A percentile compares a stretch with the other conserved stretches of the same genome.
Conservation (phyloP, 2,113 vertebrate species). For the Canis aureus region DNA sequence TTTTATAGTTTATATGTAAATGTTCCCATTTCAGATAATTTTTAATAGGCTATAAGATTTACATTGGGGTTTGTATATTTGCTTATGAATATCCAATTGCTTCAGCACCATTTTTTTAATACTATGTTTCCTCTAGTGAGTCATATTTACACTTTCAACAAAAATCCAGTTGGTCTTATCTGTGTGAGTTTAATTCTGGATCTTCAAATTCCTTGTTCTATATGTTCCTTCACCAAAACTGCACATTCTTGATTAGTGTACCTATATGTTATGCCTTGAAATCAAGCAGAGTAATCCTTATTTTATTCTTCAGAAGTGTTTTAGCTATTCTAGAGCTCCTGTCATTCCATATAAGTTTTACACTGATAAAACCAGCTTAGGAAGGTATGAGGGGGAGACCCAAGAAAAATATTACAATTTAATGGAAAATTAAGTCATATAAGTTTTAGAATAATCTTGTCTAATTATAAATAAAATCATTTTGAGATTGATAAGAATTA, state of each 20-base stretch:
- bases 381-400: not conserved
- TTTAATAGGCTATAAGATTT: not conserved
- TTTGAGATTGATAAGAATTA: not conserved
- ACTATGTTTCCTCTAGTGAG: not conserved
- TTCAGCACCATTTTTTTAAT: not conserved
- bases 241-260: not conserved
- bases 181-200: not conserved
- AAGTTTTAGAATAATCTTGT: not conserved
- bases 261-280: not conserved
- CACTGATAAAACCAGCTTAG: conserved; percentile 64
- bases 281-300: not conserved
- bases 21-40: not conserved
- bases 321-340: not conserved
- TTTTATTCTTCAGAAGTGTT: not conserved
- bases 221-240: not conserved
- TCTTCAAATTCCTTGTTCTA: not conserved
- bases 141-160: not conserved
- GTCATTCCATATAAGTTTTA: not conserved
- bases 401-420: conserved; percentile 57
- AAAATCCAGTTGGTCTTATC: not conserved
- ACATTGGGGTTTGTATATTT: not conserved
- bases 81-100: not conserved
- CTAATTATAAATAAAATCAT: not conserved
- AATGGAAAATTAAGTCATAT: conserved; percentile 58
- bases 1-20: not conserved